Base-by-base conservation (phyloP, 2,113 vertebrate genomes). In the Oreotrochilus melanogaster region DNA sequence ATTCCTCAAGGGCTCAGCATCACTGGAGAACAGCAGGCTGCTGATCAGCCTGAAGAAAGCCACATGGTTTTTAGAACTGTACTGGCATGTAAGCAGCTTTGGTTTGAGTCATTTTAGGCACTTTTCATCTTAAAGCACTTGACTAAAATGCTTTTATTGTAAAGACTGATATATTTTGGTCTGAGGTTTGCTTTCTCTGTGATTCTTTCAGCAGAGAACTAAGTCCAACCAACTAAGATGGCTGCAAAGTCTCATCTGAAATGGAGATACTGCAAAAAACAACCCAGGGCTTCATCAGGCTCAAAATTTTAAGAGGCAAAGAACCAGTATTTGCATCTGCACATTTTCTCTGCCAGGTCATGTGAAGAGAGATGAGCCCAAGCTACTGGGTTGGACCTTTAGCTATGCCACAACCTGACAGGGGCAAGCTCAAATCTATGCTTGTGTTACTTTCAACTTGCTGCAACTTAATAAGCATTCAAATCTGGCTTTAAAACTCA, bases 11-110 rank as follows among this genome's bases (percentile, higher is more conserved):
- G 58, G 84, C 60, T 93, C 67, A 70, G 58, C 31, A 57, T 9
- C 48, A 42, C 15, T 0, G 2, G 33, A 10, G 28, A 91, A 31
- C 3, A 1, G 31, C 3, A 0, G 2, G 57, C 37, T 80, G 60
- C 62, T 87, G 74, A 42, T 22, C 12, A 78, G 84, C 5, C 45
- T 65, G 24, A 61, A 45, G 54, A 53, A 75, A 75, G 62, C 53
- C 69, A 79, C 3, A 0, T 24, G 42, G 48, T 37, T 37, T 53
- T 84, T 37, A 70, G 37, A 54, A 82, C 58, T 10, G 19, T 31
- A 42, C 3, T 51, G 24, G 18, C 43, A 70, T 33, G 35, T 18
- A 91, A 95, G 50, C 50, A 89, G 85, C 81, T 95, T 56, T 57
- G 31, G 69, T 48, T 72, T 65, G 23, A 90, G 64, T 57, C 0